These are phyloP conservation scores for Enteromius thamalakanensis DNA, from an alignment of 2,797 vertebrate species.

Conservation along the genomic window DNA sequence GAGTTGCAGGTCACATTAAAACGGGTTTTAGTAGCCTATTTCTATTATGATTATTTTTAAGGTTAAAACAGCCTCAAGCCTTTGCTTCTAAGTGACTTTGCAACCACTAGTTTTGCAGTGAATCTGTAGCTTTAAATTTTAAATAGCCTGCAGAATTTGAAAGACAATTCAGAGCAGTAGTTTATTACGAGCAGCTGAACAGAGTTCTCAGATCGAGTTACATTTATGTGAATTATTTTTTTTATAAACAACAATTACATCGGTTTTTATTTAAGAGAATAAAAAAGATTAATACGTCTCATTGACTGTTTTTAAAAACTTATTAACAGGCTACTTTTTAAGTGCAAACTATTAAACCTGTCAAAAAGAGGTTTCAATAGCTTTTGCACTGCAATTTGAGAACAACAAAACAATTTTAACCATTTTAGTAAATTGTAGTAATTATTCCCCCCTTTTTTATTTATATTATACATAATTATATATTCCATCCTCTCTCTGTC, in stretches of 20 bases:
- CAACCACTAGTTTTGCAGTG: background rate
- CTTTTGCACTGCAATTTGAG: background rate
- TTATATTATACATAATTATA: background rate
- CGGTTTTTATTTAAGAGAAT: background rate
- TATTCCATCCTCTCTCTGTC: conserved; percentile 6
- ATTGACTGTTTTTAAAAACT: background rate
- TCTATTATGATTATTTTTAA: background rate
- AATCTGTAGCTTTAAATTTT: background rate
- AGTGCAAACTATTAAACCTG: background rate
- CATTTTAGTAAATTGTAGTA: background rate
- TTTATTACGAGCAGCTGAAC: background rate
- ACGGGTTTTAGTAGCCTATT: background rate
- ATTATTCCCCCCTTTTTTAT: background rate
- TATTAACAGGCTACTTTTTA: background rate
- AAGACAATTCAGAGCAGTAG: background rate
- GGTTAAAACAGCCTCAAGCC: background rate
- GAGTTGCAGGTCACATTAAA: conserved; percentile 4
- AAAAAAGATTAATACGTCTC: background rate
- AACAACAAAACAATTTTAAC: background rate
- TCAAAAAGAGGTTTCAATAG: background rate
- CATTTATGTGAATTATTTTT: background rate
- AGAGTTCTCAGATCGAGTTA: background rate
- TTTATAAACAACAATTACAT: background rate
- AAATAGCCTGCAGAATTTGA: background rate
- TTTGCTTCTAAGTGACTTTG: conserved; percentile 4